phyloP scores from a whole-genome alignment of 2,113 vertebrate species.

The human region GRCh38 chr4:125399001-125399500 shows the following conservation, averaged over 20 bases:
- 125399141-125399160: neutral
- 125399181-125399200: neutral
- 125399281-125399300: neutral
- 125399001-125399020: neutral
- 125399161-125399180: slow-evolving; percentile 21
- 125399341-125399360: neutral
- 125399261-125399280: slow-evolving; percentile 31
- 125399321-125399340: neutral
- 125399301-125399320: neutral
- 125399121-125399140: neutral
- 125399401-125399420: neutral
- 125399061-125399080: neutral
- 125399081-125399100: neutral
- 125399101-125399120: neutral
- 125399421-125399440: neutral
- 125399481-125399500: neutral
- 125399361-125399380: neutral
- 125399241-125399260: neutral
- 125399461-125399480: neutral
- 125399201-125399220: neutral
- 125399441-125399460: neutral
- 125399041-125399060: neutral
- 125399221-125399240: neutral
- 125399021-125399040: neutral
- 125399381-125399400: neutral